phyloP scores from a whole-genome alignment of 2,797 vertebrate genomes.

The Xiphorhynchus erythropygius region DNA sequence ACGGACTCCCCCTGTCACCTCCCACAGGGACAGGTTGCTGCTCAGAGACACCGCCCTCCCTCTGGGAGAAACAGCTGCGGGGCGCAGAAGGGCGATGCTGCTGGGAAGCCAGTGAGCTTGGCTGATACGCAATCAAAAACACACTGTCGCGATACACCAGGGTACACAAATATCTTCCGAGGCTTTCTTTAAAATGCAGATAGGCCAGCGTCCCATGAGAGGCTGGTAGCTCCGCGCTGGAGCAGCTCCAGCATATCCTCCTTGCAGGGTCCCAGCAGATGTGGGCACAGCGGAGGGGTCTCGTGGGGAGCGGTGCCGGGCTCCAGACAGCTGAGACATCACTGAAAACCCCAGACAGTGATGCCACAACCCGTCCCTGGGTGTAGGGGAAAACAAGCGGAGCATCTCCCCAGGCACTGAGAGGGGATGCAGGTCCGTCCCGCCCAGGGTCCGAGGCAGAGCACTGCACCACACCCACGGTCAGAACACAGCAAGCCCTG shows the following conservation, averaged over 20 bases:
- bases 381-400: neutral
- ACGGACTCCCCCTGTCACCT: fast-evolving
- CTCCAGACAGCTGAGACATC: neutral
- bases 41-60: neutral
- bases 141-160: fast-evolving
- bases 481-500: neutral
- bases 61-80: neutral
- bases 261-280: neutral
- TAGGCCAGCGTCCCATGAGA: neutral
- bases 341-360: fast-evolving
- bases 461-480: fast-evolving
- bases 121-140: neutral
- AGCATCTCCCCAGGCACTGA: neutral
- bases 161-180: neutral
- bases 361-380: neutral
- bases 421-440: neutral
- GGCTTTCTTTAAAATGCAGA: neutral
- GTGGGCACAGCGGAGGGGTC: neutral
- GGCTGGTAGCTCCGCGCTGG: fast-evolving
- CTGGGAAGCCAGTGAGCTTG: neutral
- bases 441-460: neutral
- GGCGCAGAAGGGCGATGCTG: neutral
- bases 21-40: neutral
- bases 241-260: neutral
- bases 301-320: fast-evolving